Conservation (phyloP, 2,888 invertebrate genomes). For the Clusia tigrina region DNA sequence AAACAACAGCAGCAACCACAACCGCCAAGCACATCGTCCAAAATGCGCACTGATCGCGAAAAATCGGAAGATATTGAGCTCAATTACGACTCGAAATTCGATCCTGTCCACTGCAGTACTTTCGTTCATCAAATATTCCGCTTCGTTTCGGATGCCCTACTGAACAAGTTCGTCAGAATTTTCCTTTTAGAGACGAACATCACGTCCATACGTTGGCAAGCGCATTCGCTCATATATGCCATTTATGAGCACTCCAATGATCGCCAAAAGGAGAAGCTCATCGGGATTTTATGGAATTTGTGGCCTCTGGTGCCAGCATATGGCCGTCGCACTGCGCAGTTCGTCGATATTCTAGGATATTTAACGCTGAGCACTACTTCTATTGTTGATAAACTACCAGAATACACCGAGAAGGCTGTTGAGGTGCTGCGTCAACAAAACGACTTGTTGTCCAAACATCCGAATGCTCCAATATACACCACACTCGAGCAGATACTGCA, state of each 20-base stretch:
- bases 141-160: conserved; percentile 66
- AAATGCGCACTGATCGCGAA: conserved; percentile 70
- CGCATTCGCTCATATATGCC: conserved; percentile 84
- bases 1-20: conserved; percentile 43
- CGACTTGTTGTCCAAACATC: conserved; percentile 86
- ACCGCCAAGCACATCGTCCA: conserved; percentile 45
- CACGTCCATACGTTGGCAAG: conserved; percentile 93
- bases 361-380: conserved; percentile 87
- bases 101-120: conserved; percentile 73
- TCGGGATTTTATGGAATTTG: conserved; percentile 87
- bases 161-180: conserved; percentile 79
- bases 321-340: conserved; percentile 94
- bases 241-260: conserved; percentile 85
- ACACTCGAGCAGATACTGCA: conserved; percentile 93
- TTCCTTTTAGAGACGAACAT: conserved; percentile 94
- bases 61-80: conserved; percentile 74
- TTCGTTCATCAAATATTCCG: conserved; percentile 77
- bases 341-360: conserved; percentile 95
- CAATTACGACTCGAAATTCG: conserved; percentile 69
- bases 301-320: conserved; percentile 91
- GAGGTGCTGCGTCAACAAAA: conserved; percentile 88
- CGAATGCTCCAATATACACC: conserved; percentile 92
- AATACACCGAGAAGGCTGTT: conserved; percentile 87
- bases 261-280: conserved; percentile 78
- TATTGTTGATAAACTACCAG: conserved; percentile 72